phyloP scores from a whole-genome alignment of 35 echinoderm and acorn worm genomes.

The Stichopus chloronotus region DNA sequence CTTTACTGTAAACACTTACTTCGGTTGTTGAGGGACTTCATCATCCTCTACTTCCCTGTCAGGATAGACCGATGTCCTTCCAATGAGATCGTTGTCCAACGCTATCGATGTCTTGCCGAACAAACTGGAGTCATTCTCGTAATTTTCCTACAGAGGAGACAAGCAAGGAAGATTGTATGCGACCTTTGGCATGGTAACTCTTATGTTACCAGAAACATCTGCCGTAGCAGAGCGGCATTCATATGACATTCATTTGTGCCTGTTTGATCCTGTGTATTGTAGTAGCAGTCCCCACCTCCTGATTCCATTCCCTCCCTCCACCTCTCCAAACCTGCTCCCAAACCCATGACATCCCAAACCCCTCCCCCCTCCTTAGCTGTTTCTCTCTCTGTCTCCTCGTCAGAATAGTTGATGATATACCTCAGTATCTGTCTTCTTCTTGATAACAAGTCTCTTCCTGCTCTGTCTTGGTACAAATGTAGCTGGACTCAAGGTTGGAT shows the following conservation, averaged over 20 bases:
- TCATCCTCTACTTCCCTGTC: not conserved
- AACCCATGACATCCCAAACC: no score
- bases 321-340: no score
- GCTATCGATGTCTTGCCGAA: constrained; percentile 14
- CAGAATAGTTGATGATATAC: not conserved
- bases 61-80: constrained; percentile 32
- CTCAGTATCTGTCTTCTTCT: constrained; percentile 64
- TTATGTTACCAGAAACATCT: not conserved
- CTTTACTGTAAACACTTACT: not conserved
- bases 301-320: no score
- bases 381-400: no score
- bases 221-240: no score
- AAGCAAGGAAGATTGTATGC: not conserved
- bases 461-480: constrained; percentile 85
- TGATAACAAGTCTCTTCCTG: constrained; percentile 91
- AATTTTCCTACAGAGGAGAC: not conserved
- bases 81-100: constrained; percentile 43
- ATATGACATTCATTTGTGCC: no score
- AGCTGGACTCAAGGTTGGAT: constrained; percentile 79
- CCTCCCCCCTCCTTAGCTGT: no score
- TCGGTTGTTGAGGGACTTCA: not conserved
- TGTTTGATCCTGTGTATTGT: no score
- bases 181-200: not conserved
- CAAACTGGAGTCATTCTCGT: constrained; percentile 21
- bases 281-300: no score